Evolutionary conservation across 2,888 invertebrate species (phyloP).

Genomic region (Oegoconia quadripuncta): DNA sequence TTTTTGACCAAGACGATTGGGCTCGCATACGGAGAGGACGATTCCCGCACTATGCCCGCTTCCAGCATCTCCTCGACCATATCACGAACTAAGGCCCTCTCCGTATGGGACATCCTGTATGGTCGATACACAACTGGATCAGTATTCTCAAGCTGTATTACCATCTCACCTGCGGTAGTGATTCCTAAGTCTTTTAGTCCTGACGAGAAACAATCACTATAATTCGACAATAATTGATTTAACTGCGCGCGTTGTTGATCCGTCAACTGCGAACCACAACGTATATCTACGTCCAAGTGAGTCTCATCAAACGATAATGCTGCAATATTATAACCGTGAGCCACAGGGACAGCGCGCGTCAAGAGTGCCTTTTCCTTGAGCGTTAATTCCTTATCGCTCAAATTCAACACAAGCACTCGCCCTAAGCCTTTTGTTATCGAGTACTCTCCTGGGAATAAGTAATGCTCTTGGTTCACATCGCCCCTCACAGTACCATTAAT

Average conservation of each 20-base stretch:
- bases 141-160: slow-evolving; percentile 16
- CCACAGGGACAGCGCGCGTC: not conserved
- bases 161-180: slow-evolving; percentile 19
- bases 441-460: slow-evolving; percentile 6
- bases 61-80: slow-evolving; percentile 23
- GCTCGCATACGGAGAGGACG: slow-evolving; percentile 24
- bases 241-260: slow-evolving; percentile 3
- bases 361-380: not conserved
- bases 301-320: not conserved
- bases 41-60: slow-evolving; percentile 21
- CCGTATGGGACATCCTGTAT: slow-evolving; percentile 18
- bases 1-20: slow-evolving; percentile 26
- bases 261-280: slow-evolving; percentile 1
- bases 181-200: slow-evolving; percentile 16
- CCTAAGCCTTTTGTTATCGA: not conserved
- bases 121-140: slow-evolving; percentile 22
- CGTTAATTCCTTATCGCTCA: not conserved
- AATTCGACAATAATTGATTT: slow-evolving; percentile 3
- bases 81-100: slow-evolving; percentile 11
- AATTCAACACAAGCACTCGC: not conserved
- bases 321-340: not conserved
- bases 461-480: not conserved
- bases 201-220: slow-evolving; percentile 16
- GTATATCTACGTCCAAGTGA: not conserved
- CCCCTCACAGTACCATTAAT: slow-evolving; percentile 8